Evolutionary conservation across 2,797 vertebrate species (phyloP).

Genomic region (Setipinna tenuifilis): DNA sequence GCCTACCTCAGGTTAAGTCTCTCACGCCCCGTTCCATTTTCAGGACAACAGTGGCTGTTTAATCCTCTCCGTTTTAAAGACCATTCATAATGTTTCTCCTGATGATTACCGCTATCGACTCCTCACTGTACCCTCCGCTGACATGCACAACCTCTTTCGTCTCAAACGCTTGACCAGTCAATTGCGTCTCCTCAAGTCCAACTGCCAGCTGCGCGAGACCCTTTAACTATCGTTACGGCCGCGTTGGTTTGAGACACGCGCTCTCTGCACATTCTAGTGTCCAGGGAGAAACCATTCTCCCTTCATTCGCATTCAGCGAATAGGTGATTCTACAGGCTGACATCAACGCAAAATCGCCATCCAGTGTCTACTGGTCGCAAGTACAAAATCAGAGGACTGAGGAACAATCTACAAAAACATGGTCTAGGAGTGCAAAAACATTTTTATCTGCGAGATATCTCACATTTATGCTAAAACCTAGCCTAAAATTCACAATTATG

Average conservation of each 20-base stretch:
- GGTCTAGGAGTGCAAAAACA: too few species aligned
- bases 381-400: slow-evolving; percentile 28
- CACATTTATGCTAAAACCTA: too few species aligned
- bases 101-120: neutral
- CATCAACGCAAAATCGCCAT: slow-evolving; percentile 42
- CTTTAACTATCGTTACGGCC: neutral
- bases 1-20: slow-evolving; percentile 63
- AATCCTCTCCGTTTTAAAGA: neutral
- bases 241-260: slow-evolving; percentile 31
- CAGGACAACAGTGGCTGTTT: slow-evolving; percentile 44
- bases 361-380: slow-evolving; percentile 35
- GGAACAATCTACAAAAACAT: too few species aligned
- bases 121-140: neutral
- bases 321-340: slow-evolving; percentile 26
- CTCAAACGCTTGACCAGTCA: neutral
- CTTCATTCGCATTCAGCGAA: slow-evolving; percentile 27
- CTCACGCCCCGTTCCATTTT: slow-evolving; percentile 62
- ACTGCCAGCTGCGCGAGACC: slow-evolving; percentile 6
- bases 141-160: neutral
- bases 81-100: neutral
- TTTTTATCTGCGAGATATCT: too few species aligned
- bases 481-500: too few species aligned
- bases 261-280: slow-evolving; percentile 22
- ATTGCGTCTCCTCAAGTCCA: neutral
- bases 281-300: slow-evolving; percentile 12